Conservation (phyloP, 2,888 invertebrate species). For the Monopis laevigella region DNA sequence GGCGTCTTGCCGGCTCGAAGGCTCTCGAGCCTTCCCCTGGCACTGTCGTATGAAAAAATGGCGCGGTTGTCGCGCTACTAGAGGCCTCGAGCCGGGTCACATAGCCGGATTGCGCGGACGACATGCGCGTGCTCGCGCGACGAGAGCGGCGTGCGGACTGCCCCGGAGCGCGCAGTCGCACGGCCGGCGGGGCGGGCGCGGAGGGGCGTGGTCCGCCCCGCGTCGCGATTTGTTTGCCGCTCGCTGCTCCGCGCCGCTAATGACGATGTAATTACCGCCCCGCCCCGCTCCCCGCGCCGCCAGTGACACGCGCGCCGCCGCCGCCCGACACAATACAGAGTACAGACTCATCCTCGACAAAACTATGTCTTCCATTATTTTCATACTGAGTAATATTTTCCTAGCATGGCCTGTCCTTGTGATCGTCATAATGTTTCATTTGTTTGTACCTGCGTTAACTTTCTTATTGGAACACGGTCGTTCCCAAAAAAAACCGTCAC, state of each 20-base stretch:
- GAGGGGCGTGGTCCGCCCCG: constrained; percentile 38
- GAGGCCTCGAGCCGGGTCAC: constrained; percentile 65
- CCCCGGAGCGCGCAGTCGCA: constrained; percentile 43
- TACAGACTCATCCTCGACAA: no score
- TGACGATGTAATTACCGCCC: constrained; percentile 18
- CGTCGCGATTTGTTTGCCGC: constrained; percentile 22
- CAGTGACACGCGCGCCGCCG: constrained; percentile 21
- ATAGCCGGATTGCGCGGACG: constrained; percentile 50
- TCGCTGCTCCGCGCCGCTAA: constrained; percentile 16
- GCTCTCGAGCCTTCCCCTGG: constrained; percentile 64
- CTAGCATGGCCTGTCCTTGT: no score
- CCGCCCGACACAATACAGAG: constrained; percentile 19
- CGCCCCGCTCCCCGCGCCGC: constrained; percentile 27
- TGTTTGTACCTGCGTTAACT: no score
- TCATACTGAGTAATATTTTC: no score
- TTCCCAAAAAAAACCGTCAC: no score
- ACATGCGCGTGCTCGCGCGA: constrained; percentile 71
- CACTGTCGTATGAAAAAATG: constrained; percentile 52
- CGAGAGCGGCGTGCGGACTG: constrained; percentile 63
- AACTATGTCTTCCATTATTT: no score
- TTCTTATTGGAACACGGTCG: no score
- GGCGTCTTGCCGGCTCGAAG: constrained; percentile 72
- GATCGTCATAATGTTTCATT: no score
- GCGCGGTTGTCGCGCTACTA: constrained; percentile 57
- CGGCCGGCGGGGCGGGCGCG: constrained; percentile 41